Percentiles rank a stretch among this genome's conserved stretches.
phyloP scores from a whole-genome alignment of 1,140 invertebrate species.

The Stratiolaelaps scimitus region DNA sequence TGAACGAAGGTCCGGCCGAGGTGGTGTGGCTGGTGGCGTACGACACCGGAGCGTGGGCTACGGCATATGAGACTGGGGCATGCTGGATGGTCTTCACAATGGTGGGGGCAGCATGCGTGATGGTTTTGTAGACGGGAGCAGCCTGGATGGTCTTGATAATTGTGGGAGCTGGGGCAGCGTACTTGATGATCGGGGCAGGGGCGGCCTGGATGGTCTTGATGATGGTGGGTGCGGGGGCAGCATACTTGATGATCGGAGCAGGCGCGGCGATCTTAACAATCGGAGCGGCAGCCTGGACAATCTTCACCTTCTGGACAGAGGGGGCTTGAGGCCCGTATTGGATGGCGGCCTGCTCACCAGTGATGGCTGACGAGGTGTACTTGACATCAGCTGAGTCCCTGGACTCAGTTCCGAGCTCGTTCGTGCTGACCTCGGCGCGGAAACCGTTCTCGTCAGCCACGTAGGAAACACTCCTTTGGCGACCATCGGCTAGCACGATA shows the following conservation, averaged over 20 bases:
- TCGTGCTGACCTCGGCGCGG: slow-evolving; percentile 34
- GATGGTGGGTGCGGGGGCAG: neutral
- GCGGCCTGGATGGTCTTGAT: neutral
- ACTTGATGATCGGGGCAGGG: neutral
- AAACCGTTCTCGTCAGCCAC: slow-evolving; percentile 35
- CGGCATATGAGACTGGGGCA: slow-evolving; percentile 16
- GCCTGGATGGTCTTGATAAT: slow-evolving; percentile 2
- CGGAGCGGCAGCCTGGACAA: neutral
- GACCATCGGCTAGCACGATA: slow-evolving; percentile 33
- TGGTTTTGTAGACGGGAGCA: neutral
- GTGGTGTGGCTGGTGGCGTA: neutral
- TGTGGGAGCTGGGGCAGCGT: neutral
- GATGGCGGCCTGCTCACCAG: slow-evolving; percentile 14
- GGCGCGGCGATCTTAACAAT: neutral
- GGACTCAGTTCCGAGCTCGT: slow-evolving; percentile 34
- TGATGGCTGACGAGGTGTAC: slow-evolving; percentile 32
- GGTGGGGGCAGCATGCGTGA: slow-evolving; percentile 7
- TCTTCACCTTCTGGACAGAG: neutral
- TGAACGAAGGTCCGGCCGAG: neutral
- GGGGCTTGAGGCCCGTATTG: neutral
- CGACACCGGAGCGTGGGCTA: slow-evolving; percentile 5
- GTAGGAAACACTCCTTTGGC: slow-evolving; percentile 34
- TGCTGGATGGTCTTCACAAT: slow-evolving; percentile 8
- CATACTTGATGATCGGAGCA: neutral
- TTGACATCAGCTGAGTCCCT: slow-evolving; percentile 32